Percentiles rank a stretch among this genome's conserved stretches.
phyloP scores from a whole-genome alignment of 2,797 vertebrate genomes.

The Sebastes miniatus region DNA sequence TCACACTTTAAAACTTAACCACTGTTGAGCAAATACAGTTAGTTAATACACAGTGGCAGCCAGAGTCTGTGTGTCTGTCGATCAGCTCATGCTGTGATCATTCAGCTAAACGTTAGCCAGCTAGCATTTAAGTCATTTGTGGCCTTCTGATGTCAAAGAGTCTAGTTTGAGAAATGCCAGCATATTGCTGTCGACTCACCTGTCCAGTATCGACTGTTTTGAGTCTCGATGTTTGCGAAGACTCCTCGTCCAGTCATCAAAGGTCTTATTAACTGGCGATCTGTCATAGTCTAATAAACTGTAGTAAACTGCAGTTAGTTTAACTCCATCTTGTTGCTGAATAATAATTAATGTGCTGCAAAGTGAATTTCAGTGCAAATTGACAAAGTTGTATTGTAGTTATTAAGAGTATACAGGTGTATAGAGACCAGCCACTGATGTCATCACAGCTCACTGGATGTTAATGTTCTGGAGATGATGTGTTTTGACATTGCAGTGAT shows the following conservation, averaged over 20 bases:
- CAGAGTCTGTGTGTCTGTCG: not conserved
- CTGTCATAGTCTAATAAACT: not conserved
- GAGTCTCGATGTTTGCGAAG: not conserved
- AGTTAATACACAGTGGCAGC: not conserved
- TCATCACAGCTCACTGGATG: not conserved
- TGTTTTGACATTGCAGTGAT: not conserved
- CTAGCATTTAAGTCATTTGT: not conserved
- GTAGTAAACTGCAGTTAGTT: not conserved
- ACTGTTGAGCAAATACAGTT: not conserved
- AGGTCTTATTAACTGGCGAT: not conserved
- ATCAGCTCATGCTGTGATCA: not conserved
- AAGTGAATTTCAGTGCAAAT: no score
- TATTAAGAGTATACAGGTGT: not conserved
- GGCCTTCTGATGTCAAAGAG: not conserved
- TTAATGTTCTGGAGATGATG: not conserved
- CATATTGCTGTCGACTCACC: not conserved
- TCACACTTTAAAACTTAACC: not conserved
- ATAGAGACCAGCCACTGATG: not conserved
- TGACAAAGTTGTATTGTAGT: not conserved
- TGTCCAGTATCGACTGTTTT: not conserved
- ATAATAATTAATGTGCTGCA: no score
- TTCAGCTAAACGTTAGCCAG: not conserved
- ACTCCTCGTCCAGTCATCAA: not conserved
- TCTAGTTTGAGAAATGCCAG: fast-evolving
- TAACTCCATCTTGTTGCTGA: no score